Evolutionary conservation across 2,888 invertebrate genomes (phyloP).

Genomic region (Andrena trimmerana): DNA sequence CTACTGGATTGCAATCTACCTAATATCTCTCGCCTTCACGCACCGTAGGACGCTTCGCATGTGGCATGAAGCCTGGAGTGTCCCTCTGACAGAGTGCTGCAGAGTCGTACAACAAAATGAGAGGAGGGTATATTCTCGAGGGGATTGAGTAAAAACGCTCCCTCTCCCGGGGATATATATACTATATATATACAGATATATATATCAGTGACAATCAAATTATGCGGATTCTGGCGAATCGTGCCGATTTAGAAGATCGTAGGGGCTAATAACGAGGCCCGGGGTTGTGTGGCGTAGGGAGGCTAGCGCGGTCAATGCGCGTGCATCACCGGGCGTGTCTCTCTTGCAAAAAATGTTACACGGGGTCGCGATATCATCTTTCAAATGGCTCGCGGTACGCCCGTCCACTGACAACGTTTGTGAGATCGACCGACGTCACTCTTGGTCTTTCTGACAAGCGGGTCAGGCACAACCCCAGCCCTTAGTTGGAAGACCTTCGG

Average conservation of each 20-base stretch:
- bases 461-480: slow-evolving; percentile 78
- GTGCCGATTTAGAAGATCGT: slow-evolving; percentile 69
- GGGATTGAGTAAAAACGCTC: slow-evolving; percentile 34
- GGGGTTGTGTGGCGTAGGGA: slow-evolving; percentile 79
- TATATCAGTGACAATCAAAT: slow-evolving; percentile 79
- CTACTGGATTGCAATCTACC: slow-evolving; percentile 64
- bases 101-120: slow-evolving; percentile 55
- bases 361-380: slow-evolving; percentile 47
- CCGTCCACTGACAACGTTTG: slow-evolving; percentile 80
- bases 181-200: not conserved
- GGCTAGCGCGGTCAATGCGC: slow-evolving; percentile 78
- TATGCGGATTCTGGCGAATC: slow-evolving; percentile 56
- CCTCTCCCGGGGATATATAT: slow-evolving; percentile 62
- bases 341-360: slow-evolving; percentile 45
- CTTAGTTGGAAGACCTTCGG: slow-evolving; percentile 64
- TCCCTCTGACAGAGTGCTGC: slow-evolving; percentile 65
- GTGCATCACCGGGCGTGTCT: slow-evolving; percentile 66
- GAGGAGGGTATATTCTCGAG: slow-evolving; percentile 47
- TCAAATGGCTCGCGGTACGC: slow-evolving; percentile 56
- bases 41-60: slow-evolving; percentile 71
- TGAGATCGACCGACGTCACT: slow-evolving; percentile 84
- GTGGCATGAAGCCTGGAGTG: slow-evolving; percentile 82
- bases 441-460: slow-evolving; percentile 85
- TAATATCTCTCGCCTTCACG: slow-evolving; percentile 65
- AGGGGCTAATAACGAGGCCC: slow-evolving; percentile 71